These are phyloP conservation scores for Lontra canadensis DNA, from an alignment of 2,113 vertebrate genomes.

Conservation along the genomic window DNA sequence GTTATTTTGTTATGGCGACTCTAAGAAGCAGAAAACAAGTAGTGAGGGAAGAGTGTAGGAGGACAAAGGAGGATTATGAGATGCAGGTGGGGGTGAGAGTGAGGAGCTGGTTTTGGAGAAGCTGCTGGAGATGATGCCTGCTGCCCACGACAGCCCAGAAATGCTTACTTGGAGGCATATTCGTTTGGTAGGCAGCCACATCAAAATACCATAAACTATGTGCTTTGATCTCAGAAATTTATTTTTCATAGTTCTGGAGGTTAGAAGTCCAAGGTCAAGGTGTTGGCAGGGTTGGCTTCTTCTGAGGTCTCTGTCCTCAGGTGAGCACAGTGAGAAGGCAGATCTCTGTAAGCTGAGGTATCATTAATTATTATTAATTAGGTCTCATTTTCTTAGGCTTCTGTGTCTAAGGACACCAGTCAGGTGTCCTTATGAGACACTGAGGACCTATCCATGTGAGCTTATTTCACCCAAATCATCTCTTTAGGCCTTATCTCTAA, in stretches of 20 bases:
- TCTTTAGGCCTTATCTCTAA: background rate
- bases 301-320: background rate
- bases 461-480: background rate
- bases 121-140: background rate
- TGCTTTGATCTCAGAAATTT: background rate
- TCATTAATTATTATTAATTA: too few species aligned
- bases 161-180: background rate
- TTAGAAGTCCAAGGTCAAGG: background rate
- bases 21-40: background rate
- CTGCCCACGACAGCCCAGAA: background rate
- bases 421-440: too few species aligned
- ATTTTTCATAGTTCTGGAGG: background rate
- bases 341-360: too few species aligned
- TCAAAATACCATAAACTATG: background rate
- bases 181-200: background rate
- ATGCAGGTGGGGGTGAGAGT: background rate
- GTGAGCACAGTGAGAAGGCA: too few species aligned
- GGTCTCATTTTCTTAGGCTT: too few species aligned
- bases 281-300: background rate
- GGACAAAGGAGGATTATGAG: background rate
- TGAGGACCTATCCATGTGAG: background rate
- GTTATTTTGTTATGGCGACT: background rate
- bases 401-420: background rate
- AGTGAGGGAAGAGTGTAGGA: background rate
- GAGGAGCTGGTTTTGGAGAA: background rate